Evolutionary conservation across 2,888 invertebrate genomes (phyloP).

Genomic region (Serripes groenlandicus): DNA sequence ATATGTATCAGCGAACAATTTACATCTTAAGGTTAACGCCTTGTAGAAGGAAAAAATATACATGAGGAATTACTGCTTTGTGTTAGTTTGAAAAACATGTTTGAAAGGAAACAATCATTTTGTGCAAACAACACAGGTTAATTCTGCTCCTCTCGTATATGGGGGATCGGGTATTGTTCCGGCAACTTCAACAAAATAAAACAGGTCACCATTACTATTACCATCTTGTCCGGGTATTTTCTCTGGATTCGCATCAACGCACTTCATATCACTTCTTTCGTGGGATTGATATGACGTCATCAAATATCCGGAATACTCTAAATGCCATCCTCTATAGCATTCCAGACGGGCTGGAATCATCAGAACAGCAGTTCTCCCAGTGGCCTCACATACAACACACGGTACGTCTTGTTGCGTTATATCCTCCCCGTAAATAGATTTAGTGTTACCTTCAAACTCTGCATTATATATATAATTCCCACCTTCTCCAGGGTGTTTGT

Average conservation of each 20-base stretch:
- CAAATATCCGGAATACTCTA: constrained; percentile 20
- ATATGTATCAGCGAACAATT: no score
- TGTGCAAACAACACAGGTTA: constrained; percentile 6
- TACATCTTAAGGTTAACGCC: no score
- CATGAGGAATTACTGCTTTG: no score
- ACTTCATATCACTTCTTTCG: background rate
- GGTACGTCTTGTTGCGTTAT: constrained; percentile 3
- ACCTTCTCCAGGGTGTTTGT: no score
- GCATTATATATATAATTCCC: background rate
- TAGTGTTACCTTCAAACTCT: background rate
- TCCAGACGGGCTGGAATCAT: constrained; percentile 19
- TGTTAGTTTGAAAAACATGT: no score
- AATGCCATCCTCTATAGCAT: constrained; percentile 12
- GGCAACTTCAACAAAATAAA: constrained; percentile 13
- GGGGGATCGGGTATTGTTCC: background rate
- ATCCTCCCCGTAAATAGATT: background rate
- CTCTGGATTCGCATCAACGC: constrained; percentile 7
- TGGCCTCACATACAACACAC: constrained; percentile 8
- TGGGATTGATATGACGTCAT: constrained; percentile 9
- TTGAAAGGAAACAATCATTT: no score
- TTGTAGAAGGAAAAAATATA: no score
- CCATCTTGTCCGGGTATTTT: background rate
- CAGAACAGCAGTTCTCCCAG: background rate
- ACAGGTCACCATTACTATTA: background rate
- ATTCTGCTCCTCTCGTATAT: constrained; percentile 1